Percentiles rank a stretch among this genome's conserved stretches.
These are phyloP conservation scores for Halotydeus destructor DNA, from an alignment of 1,140 invertebrate genomes.

Conservation along the genomic window DNA sequence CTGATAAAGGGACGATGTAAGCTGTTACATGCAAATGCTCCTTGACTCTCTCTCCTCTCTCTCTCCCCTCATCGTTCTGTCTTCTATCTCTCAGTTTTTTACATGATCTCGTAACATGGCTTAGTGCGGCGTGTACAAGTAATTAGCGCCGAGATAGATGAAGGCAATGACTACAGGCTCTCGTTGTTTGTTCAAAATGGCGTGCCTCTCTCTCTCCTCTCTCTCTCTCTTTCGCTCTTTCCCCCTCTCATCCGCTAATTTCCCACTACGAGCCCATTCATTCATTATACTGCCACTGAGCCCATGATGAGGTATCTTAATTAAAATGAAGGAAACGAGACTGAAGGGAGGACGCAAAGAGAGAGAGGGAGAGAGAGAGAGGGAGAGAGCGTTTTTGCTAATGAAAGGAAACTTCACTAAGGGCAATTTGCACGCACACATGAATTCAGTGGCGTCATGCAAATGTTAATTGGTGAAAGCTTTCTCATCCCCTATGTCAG, in stretches of 20 bases:
- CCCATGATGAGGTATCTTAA: background rate
- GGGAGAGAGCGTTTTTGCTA: background rate
- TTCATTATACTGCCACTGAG: background rate
- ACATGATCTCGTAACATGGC: slow-evolving; percentile 14
- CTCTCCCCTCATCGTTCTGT: slow-evolving; percentile 5
- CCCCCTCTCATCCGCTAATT: slow-evolving; percentile 1
- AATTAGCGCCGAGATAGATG: slow-evolving; percentile 13
- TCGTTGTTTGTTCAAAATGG: background rate
- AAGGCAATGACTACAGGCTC: background rate
- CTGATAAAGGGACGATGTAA: background rate
- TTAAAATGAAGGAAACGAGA: background rate
- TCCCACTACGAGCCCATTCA: slow-evolving; percentile 1
- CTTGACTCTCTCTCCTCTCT: background rate
- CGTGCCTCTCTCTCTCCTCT: slow-evolving; percentile 3
- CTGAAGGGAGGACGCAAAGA: background rate
- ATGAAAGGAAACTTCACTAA: background rate
- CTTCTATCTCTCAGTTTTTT: slow-evolving; percentile 7
- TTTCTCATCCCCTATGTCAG: no score
- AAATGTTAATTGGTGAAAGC: no score
- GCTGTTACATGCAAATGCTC: background rate
- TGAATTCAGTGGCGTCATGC: no score
- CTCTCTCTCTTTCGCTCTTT: background rate
- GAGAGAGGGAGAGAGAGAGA: background rate
- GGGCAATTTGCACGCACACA: background rate
- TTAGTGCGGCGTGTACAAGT: slow-evolving; percentile 22